phyloP scores from a whole-genome alignment of 2,797 vertebrate species.

The Sebastes itinus region DNA sequence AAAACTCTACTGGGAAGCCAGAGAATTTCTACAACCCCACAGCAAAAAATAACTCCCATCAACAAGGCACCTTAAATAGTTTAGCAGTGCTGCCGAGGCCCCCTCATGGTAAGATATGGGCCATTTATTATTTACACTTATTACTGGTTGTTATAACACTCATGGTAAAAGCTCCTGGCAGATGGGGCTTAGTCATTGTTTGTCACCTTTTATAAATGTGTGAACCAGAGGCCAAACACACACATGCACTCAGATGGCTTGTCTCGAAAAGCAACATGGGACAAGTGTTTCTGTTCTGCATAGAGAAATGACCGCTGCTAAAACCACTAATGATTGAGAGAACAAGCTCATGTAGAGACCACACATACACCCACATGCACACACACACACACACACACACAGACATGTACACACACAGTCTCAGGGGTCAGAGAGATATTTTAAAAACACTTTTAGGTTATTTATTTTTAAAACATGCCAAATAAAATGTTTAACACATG shows the following conservation, averaged over 20 bases:
- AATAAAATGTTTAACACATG: constrained; percentile 63
- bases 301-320: constrained; percentile 45
- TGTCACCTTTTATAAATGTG: constrained; percentile 85
- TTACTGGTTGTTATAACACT: constrained; percentile 91
- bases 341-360: constrained; percentile 1
- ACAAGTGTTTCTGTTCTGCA: constrained; percentile 34
- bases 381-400: constrained; percentile 3
- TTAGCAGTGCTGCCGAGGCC: constrained; percentile 83
- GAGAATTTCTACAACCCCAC: constrained; percentile 88
- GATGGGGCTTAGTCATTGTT: constrained; percentile 85
- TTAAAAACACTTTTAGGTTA: constrained; percentile 60
- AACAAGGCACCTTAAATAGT: constrained; percentile 90
- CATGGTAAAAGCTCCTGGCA: constrained; percentile 92
- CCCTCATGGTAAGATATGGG: constrained; percentile 81
- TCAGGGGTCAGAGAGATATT: constrained; percentile 45
- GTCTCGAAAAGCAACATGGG: constrained; percentile 56
- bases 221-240: constrained; percentile 54
- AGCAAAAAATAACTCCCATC: constrained; percentile 86
- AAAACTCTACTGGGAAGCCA: constrained; percentile 93
- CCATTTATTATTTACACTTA: constrained; percentile 96
- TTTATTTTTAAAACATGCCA: constrained; percentile 64
- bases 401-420: constrained; percentile 14
- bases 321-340: constrained; percentile 51
- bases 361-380: not conserved
- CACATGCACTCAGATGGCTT: constrained; percentile 18